phyloP scores from a whole-genome alignment of 2,797 vertebrate genomes.

The Sebastes diploproa region DNA sequence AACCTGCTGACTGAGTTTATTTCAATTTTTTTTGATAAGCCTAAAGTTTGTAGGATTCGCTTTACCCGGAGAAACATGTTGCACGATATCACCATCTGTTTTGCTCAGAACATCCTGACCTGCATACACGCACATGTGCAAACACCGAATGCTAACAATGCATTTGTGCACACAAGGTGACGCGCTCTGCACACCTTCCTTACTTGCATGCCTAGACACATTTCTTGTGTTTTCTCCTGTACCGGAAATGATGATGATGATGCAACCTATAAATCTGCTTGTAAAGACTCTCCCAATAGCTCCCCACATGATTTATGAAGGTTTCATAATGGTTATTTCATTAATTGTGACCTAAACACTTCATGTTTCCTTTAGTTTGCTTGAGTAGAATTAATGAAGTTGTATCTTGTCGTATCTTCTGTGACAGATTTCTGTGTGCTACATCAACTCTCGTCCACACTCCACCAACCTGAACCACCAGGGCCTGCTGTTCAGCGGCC shows the following conservation, averaged over 20 bases:
- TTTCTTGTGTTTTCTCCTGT: background rate
- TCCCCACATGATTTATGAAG: background rate
- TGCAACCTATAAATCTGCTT: background rate
- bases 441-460: constrained; percentile 96
- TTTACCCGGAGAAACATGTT: background rate
- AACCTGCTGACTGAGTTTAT: background rate
- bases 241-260: constrained; percentile 18
- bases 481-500: constrained; percentile 93
- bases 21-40: background rate
- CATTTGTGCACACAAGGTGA: background rate
- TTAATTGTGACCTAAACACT: background rate
- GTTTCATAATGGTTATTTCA: background rate
- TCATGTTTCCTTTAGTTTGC: background rate
- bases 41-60: background rate
- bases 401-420: background rate
- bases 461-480: constrained; percentile 92
- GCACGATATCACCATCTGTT: constrained; percentile 30
- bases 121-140: constrained; percentile 27
- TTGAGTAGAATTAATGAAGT: background rate
- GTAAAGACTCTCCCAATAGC: background rate
- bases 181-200: background rate
- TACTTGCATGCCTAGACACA: constrained; percentile 9
- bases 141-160: constrained; percentile 17
- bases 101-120: constrained; percentile 45
- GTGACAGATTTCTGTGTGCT: constrained; percentile 92